Conservation (phyloP, 2,113 vertebrate genomes). For the Callospermophilus lateralis region DNA sequence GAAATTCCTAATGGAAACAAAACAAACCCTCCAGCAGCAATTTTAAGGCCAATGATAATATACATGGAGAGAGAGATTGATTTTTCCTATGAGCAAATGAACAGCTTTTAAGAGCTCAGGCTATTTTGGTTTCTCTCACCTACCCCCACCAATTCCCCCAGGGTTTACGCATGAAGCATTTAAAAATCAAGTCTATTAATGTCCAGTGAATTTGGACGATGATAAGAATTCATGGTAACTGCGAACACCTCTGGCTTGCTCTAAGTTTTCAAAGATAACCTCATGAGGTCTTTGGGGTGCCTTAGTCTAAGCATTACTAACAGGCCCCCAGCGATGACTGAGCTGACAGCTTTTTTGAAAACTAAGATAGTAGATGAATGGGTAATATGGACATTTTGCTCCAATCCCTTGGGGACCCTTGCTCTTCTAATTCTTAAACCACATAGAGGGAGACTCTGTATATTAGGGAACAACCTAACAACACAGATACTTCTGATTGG, state of each 20-base stretch:
- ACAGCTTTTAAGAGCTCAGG: constrained; percentile 65
- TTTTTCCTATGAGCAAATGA: constrained; percentile 74
- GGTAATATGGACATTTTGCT: not conserved
- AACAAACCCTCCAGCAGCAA: constrained; percentile 66
- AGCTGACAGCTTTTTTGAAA: not conserved
- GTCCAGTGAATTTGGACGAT: constrained; percentile 18
- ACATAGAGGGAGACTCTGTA: not conserved
- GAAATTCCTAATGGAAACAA: constrained; percentile 76
- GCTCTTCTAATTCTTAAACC: not conserved
- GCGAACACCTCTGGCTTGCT: constrained; percentile 31
- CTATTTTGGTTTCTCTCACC: constrained; percentile 67
- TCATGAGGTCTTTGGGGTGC: not conserved
- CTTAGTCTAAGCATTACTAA: constrained; percentile 52
- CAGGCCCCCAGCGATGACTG: not conserved
- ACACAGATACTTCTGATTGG: not conserved
- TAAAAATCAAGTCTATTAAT: constrained; percentile 65
- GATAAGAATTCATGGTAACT: constrained; percentile 37
- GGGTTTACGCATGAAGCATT: constrained; percentile 60
- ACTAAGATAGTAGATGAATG: not conserved
- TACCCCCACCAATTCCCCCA: not conserved
- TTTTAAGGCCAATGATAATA: constrained; percentile 60
- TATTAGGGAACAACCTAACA: not conserved
- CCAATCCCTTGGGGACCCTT: not conserved
- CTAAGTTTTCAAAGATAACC: constrained; percentile 33
- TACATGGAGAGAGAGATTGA: constrained; percentile 55